phyloP scores from a whole-genome alignment of 2,888 invertebrate genomes.

The Caenorhabditis panamensis region DNA sequence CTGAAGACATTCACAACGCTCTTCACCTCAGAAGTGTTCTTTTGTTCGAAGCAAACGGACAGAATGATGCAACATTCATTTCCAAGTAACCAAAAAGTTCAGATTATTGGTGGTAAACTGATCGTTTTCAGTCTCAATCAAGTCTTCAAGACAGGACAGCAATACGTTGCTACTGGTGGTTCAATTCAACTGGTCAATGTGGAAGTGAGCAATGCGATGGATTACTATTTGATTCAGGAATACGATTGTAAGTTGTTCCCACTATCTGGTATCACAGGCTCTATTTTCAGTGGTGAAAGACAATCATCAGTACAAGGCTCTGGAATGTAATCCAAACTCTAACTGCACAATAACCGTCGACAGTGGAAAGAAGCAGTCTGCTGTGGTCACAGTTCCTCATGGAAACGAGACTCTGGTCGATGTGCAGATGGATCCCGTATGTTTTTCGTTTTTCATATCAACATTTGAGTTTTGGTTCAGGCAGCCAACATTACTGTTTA shows the following conservation, averaged over 20 bases:
- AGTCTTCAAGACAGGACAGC: neutral
- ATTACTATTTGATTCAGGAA: neutral
- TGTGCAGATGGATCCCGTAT: neutral
- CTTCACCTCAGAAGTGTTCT: slow-evolving; percentile 10
- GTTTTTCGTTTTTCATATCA: neutral
- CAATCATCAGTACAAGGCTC: neutral
- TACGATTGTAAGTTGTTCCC: neutral
- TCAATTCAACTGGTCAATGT: slow-evolving; percentile 5
- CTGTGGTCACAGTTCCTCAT: neutral
- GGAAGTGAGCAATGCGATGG: neutral
- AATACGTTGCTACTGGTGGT: neutral
- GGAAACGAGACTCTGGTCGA: slow-evolving; percentile 1
- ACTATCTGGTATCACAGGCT: neutral
- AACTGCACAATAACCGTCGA: neutral
- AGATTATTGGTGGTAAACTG: neutral
- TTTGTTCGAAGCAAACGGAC: neutral
- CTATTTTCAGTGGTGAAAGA: neutral
- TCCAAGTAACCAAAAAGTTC: slow-evolving; percentile 9
- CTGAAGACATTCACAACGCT: slow-evolving; percentile 3
- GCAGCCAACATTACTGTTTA: neutral
- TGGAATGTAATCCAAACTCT: neutral
- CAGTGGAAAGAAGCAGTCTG: neutral
- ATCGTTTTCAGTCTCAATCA: neutral
- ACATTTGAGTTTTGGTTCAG: neutral
- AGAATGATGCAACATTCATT: neutral